Conservation (phyloP, 2,797 vertebrate genomes). For the Centroberyx gerrardi region DNA sequence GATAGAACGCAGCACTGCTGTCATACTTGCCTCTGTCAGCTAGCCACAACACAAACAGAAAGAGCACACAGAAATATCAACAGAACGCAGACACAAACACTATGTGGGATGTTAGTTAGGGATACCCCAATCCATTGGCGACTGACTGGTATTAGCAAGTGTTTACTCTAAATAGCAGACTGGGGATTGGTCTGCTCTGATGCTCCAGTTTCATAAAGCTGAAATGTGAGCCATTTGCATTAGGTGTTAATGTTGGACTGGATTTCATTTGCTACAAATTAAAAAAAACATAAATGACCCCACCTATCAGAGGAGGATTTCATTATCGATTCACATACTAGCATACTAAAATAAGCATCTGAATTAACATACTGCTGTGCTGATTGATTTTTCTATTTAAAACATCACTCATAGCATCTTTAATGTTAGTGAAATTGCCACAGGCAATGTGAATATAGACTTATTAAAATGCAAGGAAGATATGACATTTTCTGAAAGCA, state of each 20-base stretch:
- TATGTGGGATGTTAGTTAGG: slow-evolving; percentile 38
- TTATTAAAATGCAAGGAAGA: not conserved
- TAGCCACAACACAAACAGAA: slow-evolving; percentile 78
- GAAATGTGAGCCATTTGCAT: slow-evolving; percentile 1
- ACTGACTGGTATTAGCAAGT: slow-evolving; percentile 38
- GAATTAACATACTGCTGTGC: not conserved
- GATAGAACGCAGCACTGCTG: slow-evolving; percentile 19
- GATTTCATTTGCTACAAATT: not conserved
- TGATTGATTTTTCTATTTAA: not conserved
- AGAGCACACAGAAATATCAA: slow-evolving; percentile 71
- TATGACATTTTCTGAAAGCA: slow-evolving; percentile 2
- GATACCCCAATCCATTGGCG: slow-evolving; percentile 28
- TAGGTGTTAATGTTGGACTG: slow-evolving; percentile 6
- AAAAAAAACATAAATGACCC: not conserved
- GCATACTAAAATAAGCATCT: not conserved
- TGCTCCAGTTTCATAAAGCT: slow-evolving; percentile 21
- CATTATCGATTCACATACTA: not conserved
- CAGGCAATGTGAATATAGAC: slow-evolving; percentile 2
- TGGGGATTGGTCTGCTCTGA: slow-evolving; percentile 19
- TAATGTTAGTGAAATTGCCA: slow-evolving; percentile 1
- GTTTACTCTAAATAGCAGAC: slow-evolving; percentile 26
- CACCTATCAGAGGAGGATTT: not conserved
- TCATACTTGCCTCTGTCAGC: slow-evolving; percentile 87
- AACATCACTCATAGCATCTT: slow-evolving; percentile 1
- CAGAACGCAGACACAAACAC: slow-evolving; percentile 60